Evolutionary conservation across 1,140 invertebrate genomes (phyloP).

Genomic region (Idris sp.): DNA sequence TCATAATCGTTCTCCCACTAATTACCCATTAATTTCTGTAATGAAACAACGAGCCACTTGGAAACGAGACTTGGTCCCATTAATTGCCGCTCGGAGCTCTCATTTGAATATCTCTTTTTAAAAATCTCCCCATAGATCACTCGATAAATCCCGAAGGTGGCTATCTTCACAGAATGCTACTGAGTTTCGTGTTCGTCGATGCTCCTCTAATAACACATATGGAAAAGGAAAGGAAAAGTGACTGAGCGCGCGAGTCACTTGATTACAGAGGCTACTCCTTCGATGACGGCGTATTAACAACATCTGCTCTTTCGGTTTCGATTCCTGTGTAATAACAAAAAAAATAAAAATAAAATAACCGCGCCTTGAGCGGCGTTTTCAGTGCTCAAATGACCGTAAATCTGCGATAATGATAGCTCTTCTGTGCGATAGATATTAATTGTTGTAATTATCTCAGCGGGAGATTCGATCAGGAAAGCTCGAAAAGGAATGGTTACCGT

Average conservation of each 20-base stretch:
- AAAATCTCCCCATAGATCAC: slow-evolving; percentile 56
- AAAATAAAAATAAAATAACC: too few species aligned
- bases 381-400: slow-evolving; percentile 31
- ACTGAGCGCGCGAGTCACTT: slow-evolving; percentile 64
- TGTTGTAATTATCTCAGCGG: slow-evolving; percentile 27
- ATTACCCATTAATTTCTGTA: slow-evolving; percentile 47
- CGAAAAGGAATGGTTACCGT: too few species aligned
- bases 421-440: slow-evolving; percentile 32
- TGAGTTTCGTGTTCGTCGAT: slow-evolving; percentile 58
- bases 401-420: slow-evolving; percentile 28
- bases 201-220: slow-evolving; percentile 71
- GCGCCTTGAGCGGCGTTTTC: too few species aligned
- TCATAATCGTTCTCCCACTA: slow-evolving; percentile 37
- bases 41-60: slow-evolving; percentile 41
- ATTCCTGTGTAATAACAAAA: slow-evolving; percentile 16
- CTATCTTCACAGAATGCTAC: slow-evolving; percentile 54
- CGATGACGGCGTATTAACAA: slow-evolving; percentile 73
- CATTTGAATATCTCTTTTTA: slow-evolving; percentile 55
- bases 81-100: slow-evolving; percentile 36
- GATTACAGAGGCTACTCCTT: slow-evolving; percentile 73
- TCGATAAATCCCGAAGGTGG: slow-evolving; percentile 68
- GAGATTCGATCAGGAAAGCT: slow-evolving; percentile 23
- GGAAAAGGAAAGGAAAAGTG: slow-evolving; percentile 17
- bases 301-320: slow-evolving; percentile 46
- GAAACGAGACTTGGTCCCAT: slow-evolving; percentile 26